Conservation (phyloP, 2,888 invertebrate species). For the Zygothrica quintamaculata region DNA sequence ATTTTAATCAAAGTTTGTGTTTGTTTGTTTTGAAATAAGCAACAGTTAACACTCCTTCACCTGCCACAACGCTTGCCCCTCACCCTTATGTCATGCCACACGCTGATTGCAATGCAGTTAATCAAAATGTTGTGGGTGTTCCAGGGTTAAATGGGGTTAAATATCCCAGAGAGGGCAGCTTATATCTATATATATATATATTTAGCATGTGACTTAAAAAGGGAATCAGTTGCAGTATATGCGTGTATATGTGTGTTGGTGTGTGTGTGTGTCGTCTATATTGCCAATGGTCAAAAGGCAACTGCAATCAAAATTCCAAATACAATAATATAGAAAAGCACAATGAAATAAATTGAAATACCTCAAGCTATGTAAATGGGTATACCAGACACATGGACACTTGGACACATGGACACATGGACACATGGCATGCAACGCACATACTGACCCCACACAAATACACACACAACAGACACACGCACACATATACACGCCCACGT, state of each 20-base stretch:
- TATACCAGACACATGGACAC: constrained; percentile 28
- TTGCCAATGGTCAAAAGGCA: constrained; percentile 66
- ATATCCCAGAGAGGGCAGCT: too few relatives aligned
- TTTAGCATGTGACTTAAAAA: constrained; percentile 57
- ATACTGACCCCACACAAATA: constrained; percentile 24
- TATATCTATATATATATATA: neutral
- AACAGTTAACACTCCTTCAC: neutral
- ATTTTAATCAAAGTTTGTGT: constrained; percentile 50
- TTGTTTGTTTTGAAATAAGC: constrained; percentile 10
- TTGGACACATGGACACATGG: too few relatives aligned
- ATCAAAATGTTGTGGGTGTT: constrained; percentile 21
- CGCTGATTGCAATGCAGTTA: constrained; percentile 47
- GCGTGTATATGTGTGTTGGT: too few relatives aligned
- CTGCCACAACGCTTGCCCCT: too few relatives aligned
- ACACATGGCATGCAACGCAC: neutral
- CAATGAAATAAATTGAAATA: constrained; percentile 81
- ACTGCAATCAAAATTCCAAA: constrained; percentile 79
- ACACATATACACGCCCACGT: constrained; percentile 28
- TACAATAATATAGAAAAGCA: constrained; percentile 81
- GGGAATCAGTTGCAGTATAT: constrained; percentile 23
- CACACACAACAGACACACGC: constrained; percentile 30
- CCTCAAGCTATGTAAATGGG: constrained; percentile 79
- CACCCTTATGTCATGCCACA: constrained; percentile 10
- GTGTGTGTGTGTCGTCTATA: constrained; percentile 35
- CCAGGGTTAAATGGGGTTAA: neutral